Percentiles rank a stretch among this genome's conserved stretches.
Conservation (phyloP, 37 sponge, comb jelly and placozoan genomes). For the Tethya wilhelma region DNA sequence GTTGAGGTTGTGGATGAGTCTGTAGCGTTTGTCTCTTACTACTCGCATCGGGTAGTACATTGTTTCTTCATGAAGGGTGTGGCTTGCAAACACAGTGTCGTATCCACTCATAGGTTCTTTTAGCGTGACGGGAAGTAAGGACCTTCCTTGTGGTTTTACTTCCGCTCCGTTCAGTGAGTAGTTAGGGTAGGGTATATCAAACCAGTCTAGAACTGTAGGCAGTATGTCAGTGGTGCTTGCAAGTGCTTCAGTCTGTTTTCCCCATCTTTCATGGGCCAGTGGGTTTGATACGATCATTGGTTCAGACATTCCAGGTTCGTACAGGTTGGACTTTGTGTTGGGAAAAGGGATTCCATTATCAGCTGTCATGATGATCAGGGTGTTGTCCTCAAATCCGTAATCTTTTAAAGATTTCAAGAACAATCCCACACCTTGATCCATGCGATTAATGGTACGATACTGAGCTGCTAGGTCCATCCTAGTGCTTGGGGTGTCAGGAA, state of each 20-base stretch:
- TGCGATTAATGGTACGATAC: constrained; percentile 53
- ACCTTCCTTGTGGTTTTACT: constrained; percentile 31
- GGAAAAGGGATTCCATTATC: constrained; percentile 80
- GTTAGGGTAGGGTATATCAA: constrained; percentile 48
- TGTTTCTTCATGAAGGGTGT: constrained; percentile 60
- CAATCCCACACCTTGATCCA: constrained; percentile 73
- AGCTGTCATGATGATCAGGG: constrained; percentile 50
- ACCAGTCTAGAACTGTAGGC: constrained; percentile 76
- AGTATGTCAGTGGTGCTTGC: constrained; percentile 51
- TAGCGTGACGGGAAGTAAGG: constrained; percentile 47
- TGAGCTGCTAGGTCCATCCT: constrained; percentile 55
- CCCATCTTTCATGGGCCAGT: constrained; percentile 27
- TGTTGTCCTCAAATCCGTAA: constrained; percentile 39
- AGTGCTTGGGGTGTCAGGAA: constrained; percentile 58
- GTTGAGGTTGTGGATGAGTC: constrained; percentile 66
- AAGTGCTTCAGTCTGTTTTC: constrained; percentile 44
- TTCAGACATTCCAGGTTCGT: constrained; percentile 68
- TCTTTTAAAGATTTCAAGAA: constrained; percentile 50
- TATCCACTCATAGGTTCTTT: constrained; percentile 50
- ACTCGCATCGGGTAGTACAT: constrained; percentile 85
- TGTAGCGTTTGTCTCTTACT: constrained; percentile 30
- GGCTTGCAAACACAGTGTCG: constrained; percentile 62
- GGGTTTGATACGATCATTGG: constrained; percentile 71
- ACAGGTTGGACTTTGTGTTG: constrained; percentile 63
- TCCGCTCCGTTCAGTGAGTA: constrained; percentile 11